Conservation (phyloP, 2,888 invertebrate genomes). For the Epinotia nisella region DNA sequence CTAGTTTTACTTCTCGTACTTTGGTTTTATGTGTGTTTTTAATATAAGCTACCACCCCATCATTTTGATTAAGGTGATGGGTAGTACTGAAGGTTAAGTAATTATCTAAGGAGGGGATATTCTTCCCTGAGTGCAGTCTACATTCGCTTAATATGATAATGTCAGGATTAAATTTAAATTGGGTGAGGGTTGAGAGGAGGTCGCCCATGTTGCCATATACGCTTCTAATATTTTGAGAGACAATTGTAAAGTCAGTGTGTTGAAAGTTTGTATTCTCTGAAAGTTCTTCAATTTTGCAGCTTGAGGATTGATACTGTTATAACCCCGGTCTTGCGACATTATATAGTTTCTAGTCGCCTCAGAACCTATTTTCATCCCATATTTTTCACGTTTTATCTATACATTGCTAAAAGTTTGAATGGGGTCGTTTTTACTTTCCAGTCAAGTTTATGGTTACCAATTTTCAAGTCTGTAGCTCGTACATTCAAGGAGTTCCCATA, state of each 20-base stretch:
- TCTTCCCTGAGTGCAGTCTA: conserved; percentile 35
- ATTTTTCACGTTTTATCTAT: too few species aligned
- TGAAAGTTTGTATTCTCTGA: too few species aligned
- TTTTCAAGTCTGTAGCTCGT: too few species aligned
- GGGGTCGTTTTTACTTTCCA: too few species aligned
- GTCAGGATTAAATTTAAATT: conserved; percentile 35
- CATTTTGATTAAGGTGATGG: neutral
- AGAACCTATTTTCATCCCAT: too few species aligned
- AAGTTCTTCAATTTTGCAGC: too few species aligned
- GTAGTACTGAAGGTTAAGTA: neutral
- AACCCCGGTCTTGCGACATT: too few species aligned
- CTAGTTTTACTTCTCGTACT: conserved; percentile 34
- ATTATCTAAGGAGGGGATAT: conserved; percentile 19
- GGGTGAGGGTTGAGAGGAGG: conserved; percentile 33
- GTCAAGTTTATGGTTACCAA: too few species aligned
- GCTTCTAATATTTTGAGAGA: conserved; percentile 29
- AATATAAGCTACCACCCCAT: neutral
- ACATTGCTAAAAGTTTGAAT: too few species aligned
- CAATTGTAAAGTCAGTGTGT: neutral
- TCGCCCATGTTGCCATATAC: conserved; percentile 31
- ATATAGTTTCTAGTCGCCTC: too few species aligned
- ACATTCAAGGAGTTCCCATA: too few species aligned
- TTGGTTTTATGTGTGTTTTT: neutral
- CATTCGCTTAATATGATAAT: conserved; percentile 42
- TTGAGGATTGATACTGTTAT: too few species aligned